A percentile compares a stretch with the other conserved stretches of the same genome.
phyloP scores from a whole-genome alignment of 92 coral and sea anemone genomes.

The Phymanthus crucifer region DNA sequence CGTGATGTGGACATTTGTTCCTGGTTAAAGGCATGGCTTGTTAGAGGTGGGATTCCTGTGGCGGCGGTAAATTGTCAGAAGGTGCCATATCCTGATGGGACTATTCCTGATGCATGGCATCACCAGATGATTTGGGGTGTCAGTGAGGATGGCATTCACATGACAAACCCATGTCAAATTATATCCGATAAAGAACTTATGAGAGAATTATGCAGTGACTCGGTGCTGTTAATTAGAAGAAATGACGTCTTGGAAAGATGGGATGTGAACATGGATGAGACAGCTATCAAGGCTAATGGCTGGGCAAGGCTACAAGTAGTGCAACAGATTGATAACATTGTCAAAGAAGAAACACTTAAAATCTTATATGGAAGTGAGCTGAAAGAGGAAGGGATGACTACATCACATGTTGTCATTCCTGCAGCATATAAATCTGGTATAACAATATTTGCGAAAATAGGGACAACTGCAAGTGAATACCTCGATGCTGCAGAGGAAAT shows the following conservation, averaged over 20 bases:
- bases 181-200: slow-evolving; percentile 36
- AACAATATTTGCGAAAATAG: slow-evolving; percentile 61
- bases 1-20: slow-evolving; percentile 48
- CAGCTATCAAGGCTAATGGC: slow-evolving; percentile 17
- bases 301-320: slow-evolving; percentile 60
- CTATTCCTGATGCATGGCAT: slow-evolving; percentile 84
- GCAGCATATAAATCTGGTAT: slow-evolving; percentile 79
- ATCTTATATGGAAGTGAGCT: slow-evolving; percentile 68
- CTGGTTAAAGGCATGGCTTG: slow-evolving; percentile 74
- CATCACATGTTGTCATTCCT: slow-evolving; percentile 62
- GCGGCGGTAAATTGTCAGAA: slow-evolving; percentile 70
- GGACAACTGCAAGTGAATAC: slow-evolving; percentile 42
- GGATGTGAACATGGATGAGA: slow-evolving; percentile 55
- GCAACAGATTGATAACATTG: slow-evolving; percentile 61
- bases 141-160: slow-evolving; percentile 60
- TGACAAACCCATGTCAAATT: slow-evolving; percentile 61
- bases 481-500: slow-evolving; percentile 50
- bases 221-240: slow-evolving; percentile 64
- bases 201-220: slow-evolving; percentile 66
- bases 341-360: slow-evolving; percentile 64
- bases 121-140: slow-evolving; percentile 82
- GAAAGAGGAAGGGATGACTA: slow-evolving; percentile 51
- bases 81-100: slow-evolving; percentile 50
- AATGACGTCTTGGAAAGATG: slow-evolving; percentile 64
- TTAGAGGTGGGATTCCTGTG: slow-evolving; percentile 62